These are phyloP conservation scores for Psilopsiagon aurifrons DNA, from an alignment of 2,113 vertebrate genomes.

Conservation along the genomic window DNA sequence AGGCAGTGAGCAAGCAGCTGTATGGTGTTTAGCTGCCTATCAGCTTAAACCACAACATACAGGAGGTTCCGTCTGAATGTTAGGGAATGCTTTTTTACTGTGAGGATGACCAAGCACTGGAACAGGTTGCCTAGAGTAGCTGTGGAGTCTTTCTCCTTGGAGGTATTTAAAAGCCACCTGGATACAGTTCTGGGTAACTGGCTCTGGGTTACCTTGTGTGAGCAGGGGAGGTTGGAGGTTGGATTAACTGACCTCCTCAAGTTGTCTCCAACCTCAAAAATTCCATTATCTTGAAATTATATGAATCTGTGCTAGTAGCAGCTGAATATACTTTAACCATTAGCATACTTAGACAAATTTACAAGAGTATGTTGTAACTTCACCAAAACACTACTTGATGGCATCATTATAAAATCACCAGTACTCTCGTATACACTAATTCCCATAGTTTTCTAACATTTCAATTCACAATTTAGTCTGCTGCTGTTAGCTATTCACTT, in stretches of 20 bases:
- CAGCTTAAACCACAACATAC: neutral
- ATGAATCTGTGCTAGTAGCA: neutral
- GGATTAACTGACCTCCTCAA: neutral
- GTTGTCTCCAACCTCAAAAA: neutral
- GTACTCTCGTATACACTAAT: neutral
- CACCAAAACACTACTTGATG: neutral
- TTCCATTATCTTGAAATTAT: neutral
- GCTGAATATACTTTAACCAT: neutral
- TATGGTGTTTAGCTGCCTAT: neutral
- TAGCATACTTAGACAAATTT: neutral
- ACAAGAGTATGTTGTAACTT: neutral
- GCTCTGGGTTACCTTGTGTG: neutral
- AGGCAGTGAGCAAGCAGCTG: neutral
- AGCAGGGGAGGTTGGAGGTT: neutral
- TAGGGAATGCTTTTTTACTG: neutral
- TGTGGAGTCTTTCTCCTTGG: neutral
- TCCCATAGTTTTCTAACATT: neutral
- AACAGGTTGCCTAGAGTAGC: neutral
- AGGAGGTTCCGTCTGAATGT: fast-evolving
- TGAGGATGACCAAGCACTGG: neutral
- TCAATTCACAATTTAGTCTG: neutral
- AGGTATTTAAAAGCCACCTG: neutral
- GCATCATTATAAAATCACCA: neutral
- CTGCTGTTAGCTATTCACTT: neutral
- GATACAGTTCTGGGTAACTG: neutral